These are phyloP conservation scores for Xestia xanthographa DNA, from an alignment of 2,888 invertebrate species.

Conservation along the genomic window DNA sequence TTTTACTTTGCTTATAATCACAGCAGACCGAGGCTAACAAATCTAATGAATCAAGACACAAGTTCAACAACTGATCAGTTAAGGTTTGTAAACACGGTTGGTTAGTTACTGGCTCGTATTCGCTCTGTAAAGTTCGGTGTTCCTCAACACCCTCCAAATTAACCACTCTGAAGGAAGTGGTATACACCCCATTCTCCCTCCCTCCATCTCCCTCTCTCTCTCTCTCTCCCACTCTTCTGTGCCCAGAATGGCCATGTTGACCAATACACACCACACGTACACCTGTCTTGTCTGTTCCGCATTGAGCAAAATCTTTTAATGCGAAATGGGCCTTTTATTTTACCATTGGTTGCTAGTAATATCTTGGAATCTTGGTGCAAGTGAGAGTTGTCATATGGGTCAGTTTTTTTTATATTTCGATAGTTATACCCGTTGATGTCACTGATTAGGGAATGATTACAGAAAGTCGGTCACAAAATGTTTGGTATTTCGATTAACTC, in stretches of 20 bases:
- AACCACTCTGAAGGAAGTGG: not conserved
- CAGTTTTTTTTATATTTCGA: slow-evolving; percentile 13
- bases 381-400: slow-evolving; percentile 45
- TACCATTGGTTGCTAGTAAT: not conserved
- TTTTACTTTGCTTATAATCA: not conserved
- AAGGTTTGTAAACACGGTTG: not conserved
- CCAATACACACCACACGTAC: not conserved
- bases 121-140: not conserved
- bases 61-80: not conserved
- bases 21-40: not conserved
- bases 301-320: not conserved
- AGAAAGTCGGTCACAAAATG: not conserved
- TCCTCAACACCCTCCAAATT: not conserved
- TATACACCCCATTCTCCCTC: not conserved
- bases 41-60: not conserved
- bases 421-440: slow-evolving; percentile 5
- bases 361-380: slow-evolving; percentile 19
- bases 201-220: not conserved
- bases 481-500: not conserved
- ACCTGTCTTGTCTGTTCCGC: not conserved
- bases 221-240: not conserved
- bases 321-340: not conserved
- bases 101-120: not conserved
- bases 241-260: not conserved
- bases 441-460: not conserved